Conservation (phyloP, 2,797 vertebrate species). For the Carcharodon carcharias region DNA sequence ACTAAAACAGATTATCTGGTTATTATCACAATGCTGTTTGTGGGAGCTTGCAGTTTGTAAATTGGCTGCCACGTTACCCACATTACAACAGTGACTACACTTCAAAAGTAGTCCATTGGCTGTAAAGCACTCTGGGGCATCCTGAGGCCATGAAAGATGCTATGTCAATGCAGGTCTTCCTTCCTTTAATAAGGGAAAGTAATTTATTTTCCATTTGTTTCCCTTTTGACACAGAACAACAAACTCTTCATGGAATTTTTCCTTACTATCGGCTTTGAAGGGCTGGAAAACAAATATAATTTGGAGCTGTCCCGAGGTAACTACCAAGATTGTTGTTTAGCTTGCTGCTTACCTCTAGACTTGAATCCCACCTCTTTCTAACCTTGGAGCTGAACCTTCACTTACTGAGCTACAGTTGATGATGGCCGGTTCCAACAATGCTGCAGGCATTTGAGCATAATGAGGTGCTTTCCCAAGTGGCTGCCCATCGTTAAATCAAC, state of each 20-base stretch:
- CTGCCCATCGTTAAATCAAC: background rate
- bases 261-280: slow-evolving; percentile 73
- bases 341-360: background rate
- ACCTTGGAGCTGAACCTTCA: background rate
- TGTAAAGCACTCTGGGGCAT: background rate
- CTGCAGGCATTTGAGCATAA: background rate
- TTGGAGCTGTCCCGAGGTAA: slow-evolving; percentile 57
- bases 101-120: background rate
- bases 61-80: background rate
- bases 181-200: background rate
- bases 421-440: background rate
- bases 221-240: slow-evolving; percentile 46
- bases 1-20: background rate
- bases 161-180: background rate
- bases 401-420: background rate
- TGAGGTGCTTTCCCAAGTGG: background rate
- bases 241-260: slow-evolving; percentile 75
- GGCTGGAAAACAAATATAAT: slow-evolving; percentile 77
- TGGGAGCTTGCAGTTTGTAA: background rate
- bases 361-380: background rate
- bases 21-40: background rate
- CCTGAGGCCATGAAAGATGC: too few relatives aligned
- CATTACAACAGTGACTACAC: background rate
- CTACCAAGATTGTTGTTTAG: slow-evolving; percentile 44
- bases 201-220: background rate